Conservation (phyloP, 2,113 vertebrate genomes). For the Phaetusa simplex region DNA sequence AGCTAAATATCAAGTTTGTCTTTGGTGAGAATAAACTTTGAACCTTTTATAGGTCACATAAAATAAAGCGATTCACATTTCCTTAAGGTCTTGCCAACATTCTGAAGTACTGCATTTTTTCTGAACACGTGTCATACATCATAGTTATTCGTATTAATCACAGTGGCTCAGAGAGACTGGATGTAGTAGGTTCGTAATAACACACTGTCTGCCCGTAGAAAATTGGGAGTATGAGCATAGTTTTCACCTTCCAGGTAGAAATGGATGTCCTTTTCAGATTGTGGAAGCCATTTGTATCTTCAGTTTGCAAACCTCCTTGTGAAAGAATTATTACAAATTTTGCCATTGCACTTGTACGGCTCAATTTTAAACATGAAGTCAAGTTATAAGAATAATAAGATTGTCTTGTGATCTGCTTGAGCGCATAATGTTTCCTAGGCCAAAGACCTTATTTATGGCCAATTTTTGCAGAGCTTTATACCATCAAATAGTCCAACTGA, state of each 20-base stretch:
- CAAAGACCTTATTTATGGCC: background rate
- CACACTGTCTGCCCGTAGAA: background rate
- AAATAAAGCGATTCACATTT: slow-evolving; percentile 1
- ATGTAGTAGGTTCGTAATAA: background rate
- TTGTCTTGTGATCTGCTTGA: background rate
- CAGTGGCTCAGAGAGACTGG: background rate
- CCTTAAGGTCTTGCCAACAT: background rate
- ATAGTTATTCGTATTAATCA: background rate
- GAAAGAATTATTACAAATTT: background rate
- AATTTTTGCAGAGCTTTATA: background rate
- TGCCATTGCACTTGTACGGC: background rate
- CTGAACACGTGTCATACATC: background rate
- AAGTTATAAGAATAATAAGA: background rate
- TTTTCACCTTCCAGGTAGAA: background rate
- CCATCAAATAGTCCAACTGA: background rate
- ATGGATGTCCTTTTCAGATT: background rate
- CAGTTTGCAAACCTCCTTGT: background rate
- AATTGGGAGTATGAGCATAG: background rate
- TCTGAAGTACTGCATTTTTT: slow-evolving; percentile 30
- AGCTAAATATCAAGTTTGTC: background rate
- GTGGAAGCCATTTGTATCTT: background rate
- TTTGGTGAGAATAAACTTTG: background rate
- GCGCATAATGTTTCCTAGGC: background rate
- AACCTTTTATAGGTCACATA: background rate
- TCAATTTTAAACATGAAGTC: background rate